phyloP scores from a whole-genome alignment of 2,797 vertebrate genomes.

The Centropyge bicolor region DNA sequence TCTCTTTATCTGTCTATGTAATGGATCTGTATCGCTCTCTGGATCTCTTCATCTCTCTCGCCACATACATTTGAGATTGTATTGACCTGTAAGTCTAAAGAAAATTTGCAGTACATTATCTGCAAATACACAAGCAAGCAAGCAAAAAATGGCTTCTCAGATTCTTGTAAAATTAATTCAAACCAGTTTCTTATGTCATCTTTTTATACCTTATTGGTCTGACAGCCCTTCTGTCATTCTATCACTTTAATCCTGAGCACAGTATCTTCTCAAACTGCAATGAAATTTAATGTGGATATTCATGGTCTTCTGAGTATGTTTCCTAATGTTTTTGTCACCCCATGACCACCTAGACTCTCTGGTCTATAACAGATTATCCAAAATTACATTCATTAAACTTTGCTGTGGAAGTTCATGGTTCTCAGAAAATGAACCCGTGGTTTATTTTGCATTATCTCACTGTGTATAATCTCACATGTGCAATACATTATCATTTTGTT shows the following conservation, averaged over 20 bases:
- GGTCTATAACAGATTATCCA: background rate
- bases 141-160: background rate
- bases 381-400: too few relatives aligned
- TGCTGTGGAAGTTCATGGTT: background rate
- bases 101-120: background rate
- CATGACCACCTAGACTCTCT: background rate
- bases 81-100: background rate
- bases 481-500: background rate
- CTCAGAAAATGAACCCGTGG: background rate
- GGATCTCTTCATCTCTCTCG: slow-evolving; percentile 10
- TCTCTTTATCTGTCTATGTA: slow-evolving; percentile 61
- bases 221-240: background rate
- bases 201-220: background rate
- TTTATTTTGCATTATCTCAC: background rate
- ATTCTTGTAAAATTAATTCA: slow-evolving; percentile 1
- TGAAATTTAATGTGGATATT: background rate
- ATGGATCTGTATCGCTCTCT: slow-evolving; percentile 33
- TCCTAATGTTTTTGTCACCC: background rate
- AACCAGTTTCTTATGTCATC: background rate
- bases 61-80: background rate
- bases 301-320: background rate
- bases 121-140: background rate
- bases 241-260: background rate
- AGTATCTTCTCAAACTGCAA: background rate
- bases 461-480: background rate